Base-by-base conservation (phyloP, 2,888 invertebrate genomes). In the Diabrotica balteata region DNA sequence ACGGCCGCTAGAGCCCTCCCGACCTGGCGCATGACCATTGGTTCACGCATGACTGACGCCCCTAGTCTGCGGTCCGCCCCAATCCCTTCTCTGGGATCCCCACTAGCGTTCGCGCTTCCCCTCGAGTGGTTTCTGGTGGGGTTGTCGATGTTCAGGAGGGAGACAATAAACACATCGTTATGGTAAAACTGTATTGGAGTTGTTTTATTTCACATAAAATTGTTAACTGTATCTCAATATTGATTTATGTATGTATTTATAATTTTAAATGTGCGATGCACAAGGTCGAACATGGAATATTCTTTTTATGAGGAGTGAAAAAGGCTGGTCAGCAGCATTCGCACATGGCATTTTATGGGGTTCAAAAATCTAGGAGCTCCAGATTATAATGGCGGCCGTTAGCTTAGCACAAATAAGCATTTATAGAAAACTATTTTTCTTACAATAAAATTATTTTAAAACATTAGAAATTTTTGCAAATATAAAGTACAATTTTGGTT, bases 21-120 rank as follows among this genome's bases (percentile, higher is more conserved):
- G 59, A 65, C 69, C 65, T 74, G 72, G 86, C 86, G 86, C 86
- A 86, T 86, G 86, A 82, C 84, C 82, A 86, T 85, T 86, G 85
- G 86, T 82, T 81, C 81, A 81, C 78, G 76, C 79, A 73, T 71
- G 72, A 73, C 72, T 75, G 78, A 79, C 81, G 82, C 82, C 80
- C 77, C 79, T 75, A 77, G 77, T 75, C 75, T 73, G 70, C 72
- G 76, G 70, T 66, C 71, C 67, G 67, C 71, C 68, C 71, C 68
- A 71, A 66, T 74, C 75, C 78, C 77, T 75, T 72, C 78, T 74
- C 61, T 73, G 59, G 65, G 52, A 32, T 71, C 71, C 71, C 73
- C 75, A 69, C 79, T 71, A 68, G 67, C 63, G 63, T 69, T 66
- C 70, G 70, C 72, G 59, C 74, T 72, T 76, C 78, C 75, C 78